Percentiles rank a stretch among this genome's conserved stretches.
Evolutionary conservation across 2,113 vertebrate genomes (phyloP).

Genomic region (Progne subis): DNA sequence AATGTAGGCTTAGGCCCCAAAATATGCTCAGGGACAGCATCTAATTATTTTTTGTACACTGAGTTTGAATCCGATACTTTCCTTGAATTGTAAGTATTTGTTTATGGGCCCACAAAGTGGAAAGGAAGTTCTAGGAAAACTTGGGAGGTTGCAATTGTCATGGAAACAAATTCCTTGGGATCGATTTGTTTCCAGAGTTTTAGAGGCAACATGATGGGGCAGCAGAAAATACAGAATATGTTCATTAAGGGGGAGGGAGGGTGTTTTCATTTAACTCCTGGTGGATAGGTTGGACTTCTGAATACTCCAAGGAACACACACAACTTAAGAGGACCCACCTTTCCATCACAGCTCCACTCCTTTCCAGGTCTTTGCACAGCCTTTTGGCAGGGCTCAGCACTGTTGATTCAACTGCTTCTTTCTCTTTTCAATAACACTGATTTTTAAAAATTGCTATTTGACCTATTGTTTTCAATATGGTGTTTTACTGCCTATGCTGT

Average conservation of each 20-base stretch:
- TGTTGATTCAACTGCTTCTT: not conserved
- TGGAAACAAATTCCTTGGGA: conserved; percentile 44
- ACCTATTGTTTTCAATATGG: not conserved
- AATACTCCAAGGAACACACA: not conserved
- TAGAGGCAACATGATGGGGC: not conserved
- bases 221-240: not conserved
- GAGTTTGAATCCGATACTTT: conserved; percentile 16
- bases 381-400: not conserved
- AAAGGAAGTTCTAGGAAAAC: conserved; percentile 48
- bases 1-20: not conserved
- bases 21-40: conserved; percentile 4
- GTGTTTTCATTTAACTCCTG: not conserved
- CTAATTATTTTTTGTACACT: not conserved
- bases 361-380: not conserved
- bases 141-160: conserved; percentile 17
- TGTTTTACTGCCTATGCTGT: not conserved
- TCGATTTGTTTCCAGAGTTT: conserved; percentile 2
- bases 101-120: conserved; percentile 26
- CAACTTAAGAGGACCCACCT: not conserved
- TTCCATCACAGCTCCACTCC: not conserved
- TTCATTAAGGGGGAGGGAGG: not conserved
- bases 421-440: not conserved
- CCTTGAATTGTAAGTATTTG: conserved; percentile 1
- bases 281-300: not conserved
- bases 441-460: not conserved